Percentiles rank a stretch among this genome's conserved stretches.
These are phyloP conservation scores for Meandrusa payeni DNA, from an alignment of 2,888 invertebrate species.

Conservation along the genomic window DNA sequence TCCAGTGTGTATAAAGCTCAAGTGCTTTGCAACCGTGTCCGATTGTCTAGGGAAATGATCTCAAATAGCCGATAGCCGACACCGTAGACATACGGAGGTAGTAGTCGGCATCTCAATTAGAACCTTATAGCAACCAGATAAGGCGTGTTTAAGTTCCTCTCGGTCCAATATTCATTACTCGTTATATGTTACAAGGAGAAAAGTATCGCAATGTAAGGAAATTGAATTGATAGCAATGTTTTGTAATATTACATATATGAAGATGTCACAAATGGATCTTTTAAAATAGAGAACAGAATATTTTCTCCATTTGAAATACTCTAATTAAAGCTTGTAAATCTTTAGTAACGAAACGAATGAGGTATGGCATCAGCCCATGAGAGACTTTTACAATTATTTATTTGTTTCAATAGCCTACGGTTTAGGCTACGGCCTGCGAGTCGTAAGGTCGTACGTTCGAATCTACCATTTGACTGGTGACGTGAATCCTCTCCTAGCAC, in stretches of 20 bases:
- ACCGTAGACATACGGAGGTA: conserved; percentile 8
- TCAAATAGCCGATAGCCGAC: conserved; percentile 21
- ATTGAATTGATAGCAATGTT: conserved; percentile 25
- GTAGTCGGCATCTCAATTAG: background rate
- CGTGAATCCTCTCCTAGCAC: too few relatives aligned
- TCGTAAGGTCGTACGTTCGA: too few relatives aligned
- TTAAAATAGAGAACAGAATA: too few relatives aligned
- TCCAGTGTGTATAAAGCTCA: background rate
- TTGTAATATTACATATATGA: conserved; percentile 19
- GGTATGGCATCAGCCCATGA: too few relatives aligned
- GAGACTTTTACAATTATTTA: too few relatives aligned
- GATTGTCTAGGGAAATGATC: conserved; percentile 27
- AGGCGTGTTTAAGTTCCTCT: background rate
- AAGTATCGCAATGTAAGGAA: conserved; percentile 28
- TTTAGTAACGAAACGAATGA: too few relatives aligned
- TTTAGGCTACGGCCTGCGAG: too few relatives aligned
- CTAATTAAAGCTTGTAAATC: too few relatives aligned
- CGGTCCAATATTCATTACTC: conserved; percentile 13
- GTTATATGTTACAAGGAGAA: conserved; percentile 30
- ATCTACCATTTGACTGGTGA: too few relatives aligned
- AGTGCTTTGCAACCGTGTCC: conserved; percentile 19
- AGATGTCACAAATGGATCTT: too few relatives aligned
- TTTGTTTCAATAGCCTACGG: too few relatives aligned
- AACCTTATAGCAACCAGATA: conserved; percentile 11
- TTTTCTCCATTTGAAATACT: too few relatives aligned